Percentiles rank a stretch among this genome's conserved stretches.
Conservation (phyloP, 2,113 vertebrate genomes). For the Crotalus tigris region DNA sequence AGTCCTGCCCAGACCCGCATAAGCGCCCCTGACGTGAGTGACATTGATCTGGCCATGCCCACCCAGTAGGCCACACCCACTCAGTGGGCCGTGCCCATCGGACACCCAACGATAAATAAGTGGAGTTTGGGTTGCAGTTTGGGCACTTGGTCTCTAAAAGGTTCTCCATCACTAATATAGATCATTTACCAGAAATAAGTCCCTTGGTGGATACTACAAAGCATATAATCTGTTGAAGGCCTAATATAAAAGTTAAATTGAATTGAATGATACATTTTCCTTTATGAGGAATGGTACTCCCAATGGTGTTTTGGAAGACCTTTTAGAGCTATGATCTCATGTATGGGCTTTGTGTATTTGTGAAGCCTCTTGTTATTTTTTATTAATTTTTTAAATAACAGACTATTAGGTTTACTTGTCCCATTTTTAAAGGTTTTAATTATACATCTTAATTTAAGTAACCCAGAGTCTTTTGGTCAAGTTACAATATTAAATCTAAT, state of each 20-base stretch:
- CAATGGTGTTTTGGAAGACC: not conserved
- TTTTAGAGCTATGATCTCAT: not conserved
- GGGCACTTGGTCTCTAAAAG: no score
- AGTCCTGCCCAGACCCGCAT: no score
- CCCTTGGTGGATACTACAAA: not conserved
- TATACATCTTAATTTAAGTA: not conserved
- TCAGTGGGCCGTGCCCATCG: no score
- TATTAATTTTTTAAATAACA: not conserved
- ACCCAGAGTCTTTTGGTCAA: not conserved
- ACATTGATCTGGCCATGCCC: no score
- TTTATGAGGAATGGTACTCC: no score
- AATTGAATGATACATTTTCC: not conserved
- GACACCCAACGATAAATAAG: no score
- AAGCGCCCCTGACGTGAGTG: no score
- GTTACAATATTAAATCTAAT: not conserved
- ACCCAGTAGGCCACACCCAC: no score
- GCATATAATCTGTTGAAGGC: not conserved
- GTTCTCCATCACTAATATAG: no score
- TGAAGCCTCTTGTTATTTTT: not conserved
- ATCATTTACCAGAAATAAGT: not conserved
- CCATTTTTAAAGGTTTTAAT: not conserved
- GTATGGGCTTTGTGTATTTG: not conserved
- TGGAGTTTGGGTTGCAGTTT: no score
- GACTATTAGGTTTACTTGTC: not conserved
- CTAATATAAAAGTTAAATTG: not conserved